Conservation (phyloP, 2,797 vertebrate genomes). For the Microctenopoma lineatum region DNA sequence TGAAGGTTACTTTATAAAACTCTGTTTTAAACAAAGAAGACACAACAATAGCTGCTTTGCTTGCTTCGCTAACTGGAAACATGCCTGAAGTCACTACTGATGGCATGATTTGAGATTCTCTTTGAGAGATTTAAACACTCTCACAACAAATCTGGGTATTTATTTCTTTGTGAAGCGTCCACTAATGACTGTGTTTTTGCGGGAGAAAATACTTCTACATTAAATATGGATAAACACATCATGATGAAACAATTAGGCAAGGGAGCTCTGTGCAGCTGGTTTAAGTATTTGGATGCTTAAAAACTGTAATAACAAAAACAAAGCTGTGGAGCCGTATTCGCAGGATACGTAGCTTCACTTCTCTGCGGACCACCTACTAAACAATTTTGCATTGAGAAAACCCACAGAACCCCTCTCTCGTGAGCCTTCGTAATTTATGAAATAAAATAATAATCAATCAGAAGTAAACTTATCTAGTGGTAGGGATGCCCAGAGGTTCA, state of each 20-base stretch:
- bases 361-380: conserved; percentile 38
- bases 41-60: conserved; percentile 69
- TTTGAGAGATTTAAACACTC: conserved; percentile 81
- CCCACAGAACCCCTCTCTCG: conserved; percentile 10
- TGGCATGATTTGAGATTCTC: conserved; percentile 80
- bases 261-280: conserved; percentile 60
- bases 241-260: conserved; percentile 83
- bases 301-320: conserved; percentile 67
- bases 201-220: conserved; percentile 73
- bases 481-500: conserved; percentile 44
- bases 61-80: conserved; percentile 57
- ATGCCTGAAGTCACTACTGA: conserved; percentile 76
- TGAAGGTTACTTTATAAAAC: conserved; percentile 77
- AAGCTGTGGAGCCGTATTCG: conserved; percentile 49
- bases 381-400: conserved; percentile 34
- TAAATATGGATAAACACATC: conserved; percentile 84
- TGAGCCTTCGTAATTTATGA: conserved; percentile 38
- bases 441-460: conserved; percentile 61
- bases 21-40: conserved; percentile 75
- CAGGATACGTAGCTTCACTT: conserved; percentile 49
- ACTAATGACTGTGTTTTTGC: conserved; percentile 79
- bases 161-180: conserved; percentile 68
- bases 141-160: conserved; percentile 76
- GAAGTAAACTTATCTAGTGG: conserved; percentile 27
- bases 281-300: conserved; percentile 50